phyloP scores from a whole-genome alignment of 2,113 vertebrate species.

The Sorex araneus region DNA sequence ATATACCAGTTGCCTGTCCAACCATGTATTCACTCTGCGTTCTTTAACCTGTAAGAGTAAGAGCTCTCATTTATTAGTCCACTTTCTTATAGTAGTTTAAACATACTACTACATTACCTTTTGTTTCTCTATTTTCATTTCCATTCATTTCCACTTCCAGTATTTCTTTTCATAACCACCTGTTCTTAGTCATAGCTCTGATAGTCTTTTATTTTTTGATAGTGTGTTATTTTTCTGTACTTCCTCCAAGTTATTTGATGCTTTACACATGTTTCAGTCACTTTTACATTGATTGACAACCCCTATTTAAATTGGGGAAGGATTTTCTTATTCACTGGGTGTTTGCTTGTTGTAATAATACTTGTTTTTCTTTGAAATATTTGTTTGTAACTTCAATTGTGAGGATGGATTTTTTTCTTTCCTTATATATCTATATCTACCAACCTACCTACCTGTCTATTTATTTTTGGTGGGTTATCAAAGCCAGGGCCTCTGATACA shows the following conservation, averaged over 20 bases:
- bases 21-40: not conserved
- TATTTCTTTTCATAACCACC: not conserved
- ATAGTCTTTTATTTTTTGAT: constrained; percentile 22
- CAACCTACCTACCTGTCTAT: not conserved
- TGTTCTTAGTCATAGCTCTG: not conserved
- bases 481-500: too few species aligned
- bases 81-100: constrained; percentile 48
- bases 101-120: not conserved
- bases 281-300: not conserved
- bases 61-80: not conserved
- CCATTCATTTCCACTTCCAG: constrained; percentile 35
- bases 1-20: not conserved
- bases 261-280: constrained; percentile 5
- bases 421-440: too few species aligned
- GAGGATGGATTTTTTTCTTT: not conserved
- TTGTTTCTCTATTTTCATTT: constrained; percentile 45
- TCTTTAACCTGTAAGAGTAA: not conserved
- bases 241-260: not conserved
- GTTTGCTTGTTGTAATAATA: not conserved
- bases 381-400: constrained; percentile 25
- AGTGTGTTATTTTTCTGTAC: not conserved
- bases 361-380: not conserved
- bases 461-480: not conserved
- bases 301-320: not conserved
- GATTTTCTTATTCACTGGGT: constrained; percentile 3